Base-by-base conservation (phyloP, 1,140 invertebrate species). In the Choristoneura fumiferana region DNA sequence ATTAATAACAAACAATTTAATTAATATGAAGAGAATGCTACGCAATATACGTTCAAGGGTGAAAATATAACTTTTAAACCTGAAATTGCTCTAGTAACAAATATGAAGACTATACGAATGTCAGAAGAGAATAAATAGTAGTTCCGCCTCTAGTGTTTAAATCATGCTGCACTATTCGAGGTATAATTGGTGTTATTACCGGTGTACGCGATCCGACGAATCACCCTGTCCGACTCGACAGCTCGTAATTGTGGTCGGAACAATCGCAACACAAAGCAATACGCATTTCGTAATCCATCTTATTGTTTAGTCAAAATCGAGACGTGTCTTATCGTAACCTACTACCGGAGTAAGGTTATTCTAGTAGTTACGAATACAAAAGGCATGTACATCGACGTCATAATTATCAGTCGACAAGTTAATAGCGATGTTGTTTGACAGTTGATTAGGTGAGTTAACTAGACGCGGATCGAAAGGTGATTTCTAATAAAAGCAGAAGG, bases 251-350 rank as follows among this genome's bases (percentile, higher is more conserved):
- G 43, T 49, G 43, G 17, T 49, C 29, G 17, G 22, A 49, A 35
- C 15, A 36, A 34, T 54, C 52, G 34, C 52, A 29, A 29, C 22
- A 54, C 29, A 35, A 54, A 54, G 34, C 34, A 54, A 54, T n/a
- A n/a, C 29, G 35, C 33, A 54, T 54, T 54, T 54, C 52, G 52
- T 54, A 54, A 54, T 54, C 52, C 12, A 8, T 54, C 52, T 36
- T 13, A 54, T 54, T 54, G 52, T 54, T 54, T n/a, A 22, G 43
- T 49, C 52, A 54, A 34, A 54, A 54, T 34, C 13, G 52, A 38
- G 37, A 54, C 52, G 52, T 54, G 52, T 54, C 33, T 36, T 54
- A 54, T 54, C 52, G 13, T 15, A 4, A 29, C 22, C 22, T n/a
- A 49, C 43, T 49, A 49, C 43, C 29, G 43, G 43, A 49, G n/a